Conservation (phyloP, 2,113 vertebrate species). For the Dinomys branickii region DNA sequence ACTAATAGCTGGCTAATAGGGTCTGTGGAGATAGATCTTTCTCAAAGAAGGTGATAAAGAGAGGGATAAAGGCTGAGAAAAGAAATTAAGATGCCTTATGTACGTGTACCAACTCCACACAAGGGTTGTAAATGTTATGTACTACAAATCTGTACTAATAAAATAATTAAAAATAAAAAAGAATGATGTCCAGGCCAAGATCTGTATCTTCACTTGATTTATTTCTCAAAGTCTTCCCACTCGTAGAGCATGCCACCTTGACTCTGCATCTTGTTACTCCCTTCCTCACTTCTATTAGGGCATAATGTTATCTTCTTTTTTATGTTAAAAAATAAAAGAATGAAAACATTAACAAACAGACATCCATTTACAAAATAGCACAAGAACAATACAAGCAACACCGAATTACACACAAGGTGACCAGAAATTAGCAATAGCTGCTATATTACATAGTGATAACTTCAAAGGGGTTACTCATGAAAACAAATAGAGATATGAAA, state of each 20-base stretch:
- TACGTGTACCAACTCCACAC: neutral
- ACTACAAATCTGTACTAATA: neutral
- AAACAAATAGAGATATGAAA: no score
- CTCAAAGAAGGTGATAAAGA: neutral
- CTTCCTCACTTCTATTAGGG: neutral
- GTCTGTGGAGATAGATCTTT: neutral
- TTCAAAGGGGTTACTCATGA: no score
- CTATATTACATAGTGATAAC: no score
- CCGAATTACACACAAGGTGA: no score
- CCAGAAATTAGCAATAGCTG: no score
- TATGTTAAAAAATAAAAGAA: no score
- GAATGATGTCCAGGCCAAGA: neutral
- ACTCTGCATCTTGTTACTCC: neutral
- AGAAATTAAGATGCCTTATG: neutral
- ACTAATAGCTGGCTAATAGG: neutral
- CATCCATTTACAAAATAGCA: no score
- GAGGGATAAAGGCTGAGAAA: neutral
- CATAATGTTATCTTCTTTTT: neutral
- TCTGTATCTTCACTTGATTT: neutral
- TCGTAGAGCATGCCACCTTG: neutral
- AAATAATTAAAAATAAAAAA: neutral
- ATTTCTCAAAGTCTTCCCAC: neutral
- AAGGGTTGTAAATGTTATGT: neutral
- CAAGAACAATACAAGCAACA: no score
- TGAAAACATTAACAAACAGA: no score